Base-by-base conservation (phyloP, 1,140 invertebrate genomes). In the Megathymus violae region DNA sequence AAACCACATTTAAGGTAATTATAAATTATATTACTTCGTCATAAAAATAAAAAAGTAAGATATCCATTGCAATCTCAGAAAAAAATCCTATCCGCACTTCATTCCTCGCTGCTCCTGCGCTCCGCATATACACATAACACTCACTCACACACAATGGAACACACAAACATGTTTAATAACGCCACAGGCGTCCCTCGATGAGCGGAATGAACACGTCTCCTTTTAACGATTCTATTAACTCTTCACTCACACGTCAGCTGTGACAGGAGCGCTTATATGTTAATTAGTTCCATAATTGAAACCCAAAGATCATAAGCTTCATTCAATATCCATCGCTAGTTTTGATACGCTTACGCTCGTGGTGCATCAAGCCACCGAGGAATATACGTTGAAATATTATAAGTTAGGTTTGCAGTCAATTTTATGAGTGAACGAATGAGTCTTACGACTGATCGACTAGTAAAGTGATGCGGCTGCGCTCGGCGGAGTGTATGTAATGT, bases 261-360 rank as follows among this genome's bases (percentile, higher is more conserved):
- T 52, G 61, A 62, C 61, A 62, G 61, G 48, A 36, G 3, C 40
- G 48, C 48, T 62, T 62, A 62, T 62, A 62, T 62, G 60, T 62
- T 52, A 62, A 62, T 62, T 54, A 52, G 40, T 44, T 62, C 44
- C 38, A 19, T 62, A 43, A 56, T 56, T 56, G 17, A 43, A 56
- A 43, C 40, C n/a, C n/a, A 16, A 22, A 40, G 15, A 40, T 15
- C n/a, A 6, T 43, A 25, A 54, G 19, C 11, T 14, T 9, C 10
- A 11, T 14, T 41, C 3, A 7, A 0, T 14, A 31, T 44, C 52
- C 40, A 56, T 34, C 44, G 15, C 52, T 36, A 3, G 2, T 13
- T 22, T 1, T 14, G 7, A 25, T n/a, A n/a, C n/a, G n/a, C n/a
- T n/a, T n/a, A n/a, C n/a, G n/a, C n/a, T n/a, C n/a, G n/a, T n/a